Conservation (phyloP, 2,113 vertebrate genomes). For the Thomomys bottae region DNA sequence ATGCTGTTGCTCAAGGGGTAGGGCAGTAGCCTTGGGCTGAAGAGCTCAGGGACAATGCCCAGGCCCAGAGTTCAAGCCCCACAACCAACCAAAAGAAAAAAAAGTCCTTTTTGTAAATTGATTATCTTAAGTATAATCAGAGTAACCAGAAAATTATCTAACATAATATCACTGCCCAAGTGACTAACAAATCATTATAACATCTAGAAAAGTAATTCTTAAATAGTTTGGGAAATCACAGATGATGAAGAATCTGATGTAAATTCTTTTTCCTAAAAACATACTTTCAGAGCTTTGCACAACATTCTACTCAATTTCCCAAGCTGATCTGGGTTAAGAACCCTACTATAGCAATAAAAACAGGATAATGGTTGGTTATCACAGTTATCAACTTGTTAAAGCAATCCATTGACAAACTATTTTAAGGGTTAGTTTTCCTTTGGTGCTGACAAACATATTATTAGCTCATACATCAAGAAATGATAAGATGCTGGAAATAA, state of each 20-base stretch:
- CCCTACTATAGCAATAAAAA: not conserved
- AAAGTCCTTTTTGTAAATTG: not conserved
- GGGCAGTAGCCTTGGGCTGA: too few relatives aligned
- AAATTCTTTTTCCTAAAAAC: not conserved
- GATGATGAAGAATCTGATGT: not conserved
- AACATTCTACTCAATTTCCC: not conserved
- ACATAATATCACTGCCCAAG: not conserved
- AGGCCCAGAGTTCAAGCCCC: too few relatives aligned
- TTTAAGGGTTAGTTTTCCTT: slow-evolving; percentile 65
- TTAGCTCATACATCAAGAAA: slow-evolving; percentile 49
- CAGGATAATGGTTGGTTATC: slow-evolving; percentile 26
- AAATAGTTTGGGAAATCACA: not conserved
- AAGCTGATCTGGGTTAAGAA: slow-evolving; percentile 1
- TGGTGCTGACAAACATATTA: slow-evolving; percentile 57
- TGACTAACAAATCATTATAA: not conserved
- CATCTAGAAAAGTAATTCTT: not conserved
- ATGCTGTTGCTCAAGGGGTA: too few relatives aligned
- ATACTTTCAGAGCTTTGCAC: not conserved
- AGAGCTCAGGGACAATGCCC: too few relatives aligned
- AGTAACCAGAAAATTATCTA: not conserved
- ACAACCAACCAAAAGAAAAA: too few relatives aligned
- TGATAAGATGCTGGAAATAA: slow-evolving; percentile 63
- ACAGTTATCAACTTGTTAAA: slow-evolving; percentile 29
- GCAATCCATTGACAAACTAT: slow-evolving; percentile 52
- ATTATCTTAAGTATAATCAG: not conserved